Base-by-base conservation (phyloP, 2,888 invertebrate species). In the Cyaniris semiargus region DNA sequence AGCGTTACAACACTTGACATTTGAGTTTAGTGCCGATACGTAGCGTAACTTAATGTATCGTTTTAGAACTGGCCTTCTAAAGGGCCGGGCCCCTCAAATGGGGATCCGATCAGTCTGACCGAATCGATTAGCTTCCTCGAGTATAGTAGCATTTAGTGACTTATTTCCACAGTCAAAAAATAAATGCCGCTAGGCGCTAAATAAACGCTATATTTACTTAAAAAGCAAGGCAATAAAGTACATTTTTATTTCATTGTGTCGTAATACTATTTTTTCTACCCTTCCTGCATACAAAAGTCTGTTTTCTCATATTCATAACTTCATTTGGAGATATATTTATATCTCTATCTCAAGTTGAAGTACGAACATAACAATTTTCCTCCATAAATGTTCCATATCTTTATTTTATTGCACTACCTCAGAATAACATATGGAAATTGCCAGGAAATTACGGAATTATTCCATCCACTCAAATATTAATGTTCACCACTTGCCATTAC, bases 271-370 rank as follows among this genome's bases (percentile, higher is more conserved):
- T 53, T 13, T 66, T 23, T 23, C 60, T 27, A 31, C 66, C 6
- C 66, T 21, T 27, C 27, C 15, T 66, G 15, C 27, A 27, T 66
- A 66, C 6, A 31, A 66, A 66, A 23, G 7, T 27, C 27, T 31
- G 15, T 66, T 66, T 66, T 66, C 7, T 27, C 18, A 66, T 66
- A 27, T 66, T 66, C 66, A 31, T 66, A 66, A 66, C 66, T 31
- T 66, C 18, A 27, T 66, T 27, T 31, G 15, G 66, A 31, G 66
- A 66, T 66, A 66, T 66, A 66, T 66, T 66, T 27, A 15, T 66
- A 15, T 27, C 85, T 83, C 82, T 83, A 82, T 76, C 79, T 77
- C 78, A 79, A 44, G 13, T 44, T 44, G 44, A 72, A 72, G 72
- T 72, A 44, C 38, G 72, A 72, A 72, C 44, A 72, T 72, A 72